These are phyloP conservation scores for Andricus quercusramuli DNA, from an alignment of 2,888 invertebrate species.

Conservation along the genomic window DNA sequence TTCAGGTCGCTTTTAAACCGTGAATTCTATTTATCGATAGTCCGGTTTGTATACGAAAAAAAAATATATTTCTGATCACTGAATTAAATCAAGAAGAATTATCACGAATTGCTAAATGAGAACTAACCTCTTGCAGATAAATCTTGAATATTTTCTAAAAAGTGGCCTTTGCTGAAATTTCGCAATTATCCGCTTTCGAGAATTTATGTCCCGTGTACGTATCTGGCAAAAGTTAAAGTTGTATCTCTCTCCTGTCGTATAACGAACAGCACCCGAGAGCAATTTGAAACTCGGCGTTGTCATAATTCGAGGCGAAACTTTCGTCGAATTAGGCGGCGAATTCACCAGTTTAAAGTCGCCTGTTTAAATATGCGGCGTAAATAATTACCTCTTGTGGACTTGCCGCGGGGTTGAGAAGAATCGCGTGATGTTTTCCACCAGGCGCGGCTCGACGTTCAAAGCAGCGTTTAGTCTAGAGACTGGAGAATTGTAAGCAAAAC, in stretches of 20 bases:
- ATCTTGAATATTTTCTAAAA: neutral
- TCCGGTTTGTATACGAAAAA: no score
- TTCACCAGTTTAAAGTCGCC: constrained; percentile 24
- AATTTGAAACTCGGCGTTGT: constrained; percentile 18
- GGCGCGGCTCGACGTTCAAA: constrained; percentile 21
- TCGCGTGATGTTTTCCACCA: constrained; percentile 28
- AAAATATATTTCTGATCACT: no score
- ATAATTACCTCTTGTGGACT: constrained; percentile 23
- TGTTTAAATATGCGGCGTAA: constrained; percentile 33
- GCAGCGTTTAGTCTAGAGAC: neutral
- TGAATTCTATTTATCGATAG: no score
- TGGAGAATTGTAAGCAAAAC: neutral
- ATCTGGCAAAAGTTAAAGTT: constrained; percentile 10
- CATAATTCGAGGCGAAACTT: constrained; percentile 24
- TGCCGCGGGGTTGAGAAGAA: constrained; percentile 3
- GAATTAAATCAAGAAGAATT: no score
- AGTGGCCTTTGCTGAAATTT: neutral
- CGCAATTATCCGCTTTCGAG: neutral
- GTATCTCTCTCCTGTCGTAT: neutral
- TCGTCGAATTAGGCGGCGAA: constrained; percentile 10
- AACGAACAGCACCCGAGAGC: constrained; percentile 5
- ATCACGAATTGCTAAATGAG: no score
- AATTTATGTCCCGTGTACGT: neutral
- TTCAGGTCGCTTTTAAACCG: no score
- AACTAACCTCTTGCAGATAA: no score